Evolutionary conservation across 2,888 invertebrate genomes (phyloP).

Genomic region (Xestia ashworthii): DNA sequence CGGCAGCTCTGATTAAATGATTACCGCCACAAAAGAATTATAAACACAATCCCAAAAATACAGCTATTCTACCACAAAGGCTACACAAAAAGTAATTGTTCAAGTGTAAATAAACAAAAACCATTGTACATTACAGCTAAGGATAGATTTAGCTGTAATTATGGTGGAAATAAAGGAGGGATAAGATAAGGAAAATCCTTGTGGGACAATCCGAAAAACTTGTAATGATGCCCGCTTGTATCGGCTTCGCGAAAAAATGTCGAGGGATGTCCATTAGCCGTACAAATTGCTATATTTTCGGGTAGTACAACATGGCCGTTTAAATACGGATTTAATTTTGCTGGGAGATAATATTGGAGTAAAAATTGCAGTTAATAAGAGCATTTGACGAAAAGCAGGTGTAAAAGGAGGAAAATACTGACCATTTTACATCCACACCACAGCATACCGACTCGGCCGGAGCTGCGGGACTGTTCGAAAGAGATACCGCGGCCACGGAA

Average conservation of each 20-base stretch:
- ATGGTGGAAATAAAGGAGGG: slow-evolving; percentile 59
- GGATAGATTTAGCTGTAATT: slow-evolving; percentile 64
- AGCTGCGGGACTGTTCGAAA: no score
- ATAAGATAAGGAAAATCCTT: slow-evolving; percentile 63
- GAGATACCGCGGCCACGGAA: no score
- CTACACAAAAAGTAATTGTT: slow-evolving; percentile 62
- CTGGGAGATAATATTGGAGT: background rate
- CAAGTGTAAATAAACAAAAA: slow-evolving; percentile 66
- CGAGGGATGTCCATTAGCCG: slow-evolving; percentile 48
- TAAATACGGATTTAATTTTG: slow-evolving; percentile 35
- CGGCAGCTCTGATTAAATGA: slow-evolving; percentile 15
- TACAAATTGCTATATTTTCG: slow-evolving; percentile 54
- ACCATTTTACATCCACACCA: background rate
- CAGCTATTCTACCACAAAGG: slow-evolving; percentile 28
- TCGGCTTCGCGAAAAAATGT: slow-evolving; percentile 54
- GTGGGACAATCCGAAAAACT: slow-evolving; percentile 67
- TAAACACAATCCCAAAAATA: slow-evolving; percentile 20
- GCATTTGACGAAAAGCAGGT: background rate
- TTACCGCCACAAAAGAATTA: slow-evolving; percentile 26
- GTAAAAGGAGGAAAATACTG: background rate
- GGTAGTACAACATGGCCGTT: slow-evolving; percentile 20
- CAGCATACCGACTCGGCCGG: background rate
- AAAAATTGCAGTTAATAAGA: background rate
- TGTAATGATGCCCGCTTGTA: slow-evolving; percentile 62
- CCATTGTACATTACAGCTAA: slow-evolving; percentile 63